Percentiles rank a stretch among this genome's conserved stretches.
Conservation (phyloP, 2,797 vertebrate species). For the Staurois parvus region DNA sequence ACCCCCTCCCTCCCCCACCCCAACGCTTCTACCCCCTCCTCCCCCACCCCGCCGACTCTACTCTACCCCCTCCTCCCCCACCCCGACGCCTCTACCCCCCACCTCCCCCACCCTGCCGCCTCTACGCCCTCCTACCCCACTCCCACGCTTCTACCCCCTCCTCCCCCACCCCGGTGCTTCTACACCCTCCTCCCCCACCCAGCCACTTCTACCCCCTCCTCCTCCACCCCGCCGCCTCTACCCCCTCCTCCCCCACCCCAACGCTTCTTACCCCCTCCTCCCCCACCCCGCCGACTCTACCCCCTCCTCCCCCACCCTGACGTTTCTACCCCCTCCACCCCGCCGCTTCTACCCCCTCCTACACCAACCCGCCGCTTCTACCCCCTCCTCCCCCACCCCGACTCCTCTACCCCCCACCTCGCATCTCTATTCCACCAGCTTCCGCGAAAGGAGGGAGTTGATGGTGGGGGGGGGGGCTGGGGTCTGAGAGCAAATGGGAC, state of each 20-base stretch:
- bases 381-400: not conserved
- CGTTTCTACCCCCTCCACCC: not conserved
- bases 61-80: not conserved
- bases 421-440: not conserved
- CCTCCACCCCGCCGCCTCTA: not conserved
- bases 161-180: too few relatives aligned
- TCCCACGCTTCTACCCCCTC: not conserved
- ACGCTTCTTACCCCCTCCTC: not conserved
- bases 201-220: not conserved
- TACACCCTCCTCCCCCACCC: not conserved
- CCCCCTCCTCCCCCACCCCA: not conserved
- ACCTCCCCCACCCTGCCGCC: too few relatives aligned
- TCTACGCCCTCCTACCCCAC: not conserved
- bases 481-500: too few relatives aligned
- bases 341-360: not conserved
- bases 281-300: too few relatives aligned
- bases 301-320: not conserved
- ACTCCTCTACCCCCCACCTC: not conserved
- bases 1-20: too few relatives aligned
- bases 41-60: too few relatives aligned
- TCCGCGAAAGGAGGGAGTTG: too few relatives aligned
- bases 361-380: not conserved
- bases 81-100: not conserved
- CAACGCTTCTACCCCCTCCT: not conserved
- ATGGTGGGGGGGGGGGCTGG: too few relatives aligned